Percentiles rank a stretch among this genome's conserved stretches.
These are phyloP conservation scores for Caranx ignobilis DNA, from an alignment of 2,113 vertebrate species.

Conservation along the genomic window DNA sequence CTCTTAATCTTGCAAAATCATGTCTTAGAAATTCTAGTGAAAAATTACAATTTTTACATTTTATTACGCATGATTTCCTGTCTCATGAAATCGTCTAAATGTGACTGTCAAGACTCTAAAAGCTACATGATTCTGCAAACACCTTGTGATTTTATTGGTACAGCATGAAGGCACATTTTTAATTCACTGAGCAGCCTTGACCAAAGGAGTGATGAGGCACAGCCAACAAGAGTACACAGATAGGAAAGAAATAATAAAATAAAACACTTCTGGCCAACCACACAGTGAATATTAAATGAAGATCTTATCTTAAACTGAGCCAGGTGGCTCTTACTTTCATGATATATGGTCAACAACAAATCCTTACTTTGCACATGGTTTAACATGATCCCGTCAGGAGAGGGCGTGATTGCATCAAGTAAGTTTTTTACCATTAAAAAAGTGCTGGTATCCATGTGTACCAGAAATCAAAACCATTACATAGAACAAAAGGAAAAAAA, in stretches of 20 bases:
- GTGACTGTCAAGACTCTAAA: conserved; percentile 19
- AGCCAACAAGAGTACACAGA: conserved; percentile 57
- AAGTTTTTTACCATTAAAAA: conserved; percentile 21
- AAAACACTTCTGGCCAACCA: conserved; percentile 44
- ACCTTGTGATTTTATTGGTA: conserved; percentile 72
- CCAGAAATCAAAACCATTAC: conserved; percentile 55
- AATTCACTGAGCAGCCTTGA: conserved; percentile 63
- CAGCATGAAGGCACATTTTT: conserved; percentile 71
- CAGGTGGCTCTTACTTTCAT: conserved; percentile 35
- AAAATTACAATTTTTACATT: background rate
- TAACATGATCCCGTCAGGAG: conserved; percentile 31
- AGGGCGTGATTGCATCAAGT: conserved; percentile 33
- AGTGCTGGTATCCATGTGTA: conserved; percentile 52
- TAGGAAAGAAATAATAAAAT: conserved; percentile 30
- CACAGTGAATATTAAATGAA: conserved; percentile 43
- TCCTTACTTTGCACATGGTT: conserved; percentile 10
- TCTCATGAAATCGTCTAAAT: background rate
- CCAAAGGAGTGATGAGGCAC: conserved; percentile 61
- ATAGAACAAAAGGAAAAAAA: conserved; percentile 35
- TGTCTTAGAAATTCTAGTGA: background rate
- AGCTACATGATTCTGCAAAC: conserved; percentile 52
- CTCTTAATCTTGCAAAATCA: background rate
- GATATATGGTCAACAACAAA: conserved; percentile 25
- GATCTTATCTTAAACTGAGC: conserved; percentile 40
- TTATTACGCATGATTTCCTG: background rate